A percentile compares a stretch with the other conserved stretches of the same genome.
Evolutionary conservation across 2,113 vertebrate genomes (phyloP).

Genomic region (Ptychochromis oligacanthus): DNA sequence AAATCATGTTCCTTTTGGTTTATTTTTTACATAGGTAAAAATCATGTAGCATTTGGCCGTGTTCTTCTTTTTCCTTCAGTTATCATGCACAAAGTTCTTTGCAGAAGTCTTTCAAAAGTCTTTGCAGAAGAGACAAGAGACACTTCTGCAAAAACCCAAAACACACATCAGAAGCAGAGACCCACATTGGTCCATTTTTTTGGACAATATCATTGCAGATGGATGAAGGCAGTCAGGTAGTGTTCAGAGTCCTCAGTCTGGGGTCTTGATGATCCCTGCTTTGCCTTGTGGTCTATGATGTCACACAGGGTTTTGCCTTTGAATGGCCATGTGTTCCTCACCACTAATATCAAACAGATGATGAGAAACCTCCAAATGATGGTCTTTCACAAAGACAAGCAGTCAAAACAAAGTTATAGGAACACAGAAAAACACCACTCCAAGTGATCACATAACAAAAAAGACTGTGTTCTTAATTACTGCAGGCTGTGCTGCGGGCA

Average conservation of each 20-base stretch:
- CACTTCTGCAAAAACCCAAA: neutral
- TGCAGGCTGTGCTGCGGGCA: slow-evolving; percentile 66
- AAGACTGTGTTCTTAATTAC: slow-evolving; percentile 63
- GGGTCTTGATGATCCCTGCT: slow-evolving; percentile 74
- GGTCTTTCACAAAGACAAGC: slow-evolving; percentile 83
- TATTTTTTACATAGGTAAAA: neutral
- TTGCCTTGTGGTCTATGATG: slow-evolving; percentile 81
- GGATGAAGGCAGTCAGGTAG: slow-evolving; percentile 70
- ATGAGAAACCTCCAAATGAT: slow-evolving; percentile 81
- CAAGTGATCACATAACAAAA: slow-evolving; percentile 69
- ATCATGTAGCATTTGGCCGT: neutral
- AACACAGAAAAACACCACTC: slow-evolving; percentile 78
- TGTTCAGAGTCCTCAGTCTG: slow-evolving; percentile 59
- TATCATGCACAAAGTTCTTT: neutral
- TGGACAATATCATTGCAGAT: slow-evolving; percentile 39
- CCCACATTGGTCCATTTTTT: neutral
- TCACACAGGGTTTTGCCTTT: slow-evolving; percentile 81
- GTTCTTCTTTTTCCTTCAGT: neutral
- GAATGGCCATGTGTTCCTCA: slow-evolving; percentile 84
- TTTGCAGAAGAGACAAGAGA: neutral
- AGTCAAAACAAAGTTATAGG: slow-evolving; percentile 84
- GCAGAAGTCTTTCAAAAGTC: too few species aligned
- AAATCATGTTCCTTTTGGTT: neutral
- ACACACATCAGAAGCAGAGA: neutral
- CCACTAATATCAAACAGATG: slow-evolving; percentile 88